Evolutionary conservation across 2,888 invertebrate genomes (phyloP).

Genomic region (Drosophila eohydei): DNA sequence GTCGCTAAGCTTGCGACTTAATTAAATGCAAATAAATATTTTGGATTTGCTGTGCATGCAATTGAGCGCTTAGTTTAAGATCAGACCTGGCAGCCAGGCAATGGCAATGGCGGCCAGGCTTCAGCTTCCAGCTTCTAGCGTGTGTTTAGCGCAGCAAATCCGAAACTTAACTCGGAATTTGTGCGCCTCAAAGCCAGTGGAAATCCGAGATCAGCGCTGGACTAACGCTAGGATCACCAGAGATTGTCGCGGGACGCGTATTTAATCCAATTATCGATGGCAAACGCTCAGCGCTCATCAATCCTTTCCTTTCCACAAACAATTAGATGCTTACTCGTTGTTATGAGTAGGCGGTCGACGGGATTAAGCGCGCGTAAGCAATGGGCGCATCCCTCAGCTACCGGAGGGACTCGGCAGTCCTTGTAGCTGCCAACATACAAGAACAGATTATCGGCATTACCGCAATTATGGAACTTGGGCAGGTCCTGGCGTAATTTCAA

Average conservation of each 20-base stretch:
- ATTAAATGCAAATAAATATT: conserved; percentile 76
- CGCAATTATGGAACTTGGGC: conserved; percentile 79
- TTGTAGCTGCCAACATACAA: conserved; percentile 1
- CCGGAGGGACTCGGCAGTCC: conserved; percentile 15
- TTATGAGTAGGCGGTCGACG: conserved; percentile 60
- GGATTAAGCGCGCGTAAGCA: conserved; percentile 50
- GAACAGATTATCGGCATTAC: conserved; percentile 80
- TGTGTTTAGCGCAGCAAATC: conserved; percentile 58
- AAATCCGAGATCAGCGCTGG: conserved; percentile 67
- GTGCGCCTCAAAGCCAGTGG: conserved; percentile 61
- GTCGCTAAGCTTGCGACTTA: conserved; percentile 63
- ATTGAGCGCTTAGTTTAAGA: conserved; percentile 48
- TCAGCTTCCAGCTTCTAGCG: conserved; percentile 18
- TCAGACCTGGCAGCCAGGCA: conserved; percentile 6
- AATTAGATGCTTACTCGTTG: conserved; percentile 68
- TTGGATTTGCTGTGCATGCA: conserved; percentile 58
- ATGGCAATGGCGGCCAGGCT: conserved; percentile 4
- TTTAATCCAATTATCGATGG: conserved; percentile 77
- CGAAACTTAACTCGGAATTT: conserved; percentile 67
- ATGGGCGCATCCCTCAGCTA: conserved; percentile 32
- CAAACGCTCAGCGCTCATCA: conserved; percentile 10
- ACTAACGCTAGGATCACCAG: conserved; percentile 52
- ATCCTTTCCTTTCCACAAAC: conserved; percentile 53
- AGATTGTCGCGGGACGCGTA: conserved; percentile 40
- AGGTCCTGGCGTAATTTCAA: conserved; percentile 76